A percentile compares a stretch with the other conserved stretches of the same genome.
These are phyloP conservation scores for Aricia artaxerxes DNA, from an alignment of 2,888 invertebrate species.

Conservation along the genomic window DNA sequence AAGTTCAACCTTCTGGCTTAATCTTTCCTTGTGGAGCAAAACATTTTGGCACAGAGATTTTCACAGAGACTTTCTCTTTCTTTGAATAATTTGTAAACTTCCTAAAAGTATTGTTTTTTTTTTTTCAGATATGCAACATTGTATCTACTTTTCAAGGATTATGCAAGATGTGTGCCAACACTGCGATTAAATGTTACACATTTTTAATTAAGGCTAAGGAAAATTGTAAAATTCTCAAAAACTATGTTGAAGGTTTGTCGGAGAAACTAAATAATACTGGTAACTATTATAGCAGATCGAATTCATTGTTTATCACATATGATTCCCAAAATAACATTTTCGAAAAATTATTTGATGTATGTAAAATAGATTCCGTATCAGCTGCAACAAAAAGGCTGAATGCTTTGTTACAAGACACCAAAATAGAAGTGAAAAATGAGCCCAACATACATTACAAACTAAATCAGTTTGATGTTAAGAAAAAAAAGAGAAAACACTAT, in stretches of 20 bases:
- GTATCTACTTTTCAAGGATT: conserved; percentile 51
- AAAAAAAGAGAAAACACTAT: conserved; percentile 39
- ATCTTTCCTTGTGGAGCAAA: neutral
- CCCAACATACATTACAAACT: conserved; percentile 37
- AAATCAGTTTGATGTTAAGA: conserved; percentile 28
- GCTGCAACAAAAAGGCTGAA: conserved; percentile 49
- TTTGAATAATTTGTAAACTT: neutral
- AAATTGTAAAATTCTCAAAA: conserved; percentile 49
- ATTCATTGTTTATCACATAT: conserved; percentile 55
- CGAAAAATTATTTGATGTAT: conserved; percentile 53
- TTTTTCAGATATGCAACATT: conserved; percentile 55
- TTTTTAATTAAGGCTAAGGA: conserved; percentile 51
- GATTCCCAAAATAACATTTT: conserved; percentile 50
- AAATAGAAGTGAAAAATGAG: conserved; percentile 39
- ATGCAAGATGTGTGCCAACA: conserved; percentile 53
- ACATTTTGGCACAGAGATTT: neutral
- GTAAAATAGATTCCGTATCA: conserved; percentile 40
- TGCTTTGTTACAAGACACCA: conserved; percentile 31
- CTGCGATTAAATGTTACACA: conserved; percentile 52
- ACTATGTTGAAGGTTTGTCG: conserved; percentile 48
- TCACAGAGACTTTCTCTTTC: neutral
- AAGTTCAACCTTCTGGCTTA: neutral
- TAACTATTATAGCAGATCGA: conserved; percentile 42
- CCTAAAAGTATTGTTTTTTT: conserved; percentile 24
- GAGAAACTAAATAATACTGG: conserved; percentile 47